Evolutionary conservation across 2,113 vertebrate genomes (phyloP).

Genomic region (Lathamus discolor): DNA sequence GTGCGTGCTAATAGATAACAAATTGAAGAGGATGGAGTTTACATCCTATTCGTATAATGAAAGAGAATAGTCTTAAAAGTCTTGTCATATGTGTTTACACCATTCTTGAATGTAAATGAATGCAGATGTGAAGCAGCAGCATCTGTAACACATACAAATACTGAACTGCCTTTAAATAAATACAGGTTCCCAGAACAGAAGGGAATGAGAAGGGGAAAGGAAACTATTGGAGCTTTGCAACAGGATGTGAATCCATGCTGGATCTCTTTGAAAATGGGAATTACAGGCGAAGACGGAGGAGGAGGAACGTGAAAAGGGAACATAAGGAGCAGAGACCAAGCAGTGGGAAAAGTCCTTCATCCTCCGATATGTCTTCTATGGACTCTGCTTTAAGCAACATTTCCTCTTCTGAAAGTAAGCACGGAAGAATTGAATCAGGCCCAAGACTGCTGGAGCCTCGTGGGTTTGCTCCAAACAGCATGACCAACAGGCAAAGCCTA

Average conservation of each 20-base stretch:
- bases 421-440: neutral
- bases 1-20: slow-evolving; percentile 19
- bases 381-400: neutral
- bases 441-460: slow-evolving; percentile 61
- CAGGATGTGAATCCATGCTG: slow-evolving; percentile 94
- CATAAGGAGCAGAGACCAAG: slow-evolving; percentile 69
- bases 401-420: slow-evolving; percentile 62
- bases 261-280: slow-evolving; percentile 98
- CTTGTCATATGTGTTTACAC: slow-evolving; percentile 63
- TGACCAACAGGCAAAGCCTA: slow-evolving; percentile 64
- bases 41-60: slow-evolving; percentile 37
- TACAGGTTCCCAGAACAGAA: slow-evolving; percentile 92
- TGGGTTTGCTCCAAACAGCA: slow-evolving; percentile 71
- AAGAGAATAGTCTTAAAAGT: slow-evolving; percentile 19
- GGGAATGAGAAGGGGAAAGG: slow-evolving; percentile 96
- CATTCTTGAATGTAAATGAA: slow-evolving; percentile 36
- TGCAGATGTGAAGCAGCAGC: slow-evolving; percentile 48
- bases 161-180: slow-evolving; percentile 38
- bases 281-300: slow-evolving; percentile 86
- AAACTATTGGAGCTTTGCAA: slow-evolving; percentile 97
- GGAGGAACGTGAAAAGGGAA: slow-evolving; percentile 84
- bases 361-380: neutral
- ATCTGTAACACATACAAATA: slow-evolving; percentile 5
- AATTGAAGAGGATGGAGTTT: slow-evolving; percentile 35
- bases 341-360: slow-evolving; percentile 7